Conservation (phyloP, 2,113 vertebrate species). For the Lepus timidus region DNA sequence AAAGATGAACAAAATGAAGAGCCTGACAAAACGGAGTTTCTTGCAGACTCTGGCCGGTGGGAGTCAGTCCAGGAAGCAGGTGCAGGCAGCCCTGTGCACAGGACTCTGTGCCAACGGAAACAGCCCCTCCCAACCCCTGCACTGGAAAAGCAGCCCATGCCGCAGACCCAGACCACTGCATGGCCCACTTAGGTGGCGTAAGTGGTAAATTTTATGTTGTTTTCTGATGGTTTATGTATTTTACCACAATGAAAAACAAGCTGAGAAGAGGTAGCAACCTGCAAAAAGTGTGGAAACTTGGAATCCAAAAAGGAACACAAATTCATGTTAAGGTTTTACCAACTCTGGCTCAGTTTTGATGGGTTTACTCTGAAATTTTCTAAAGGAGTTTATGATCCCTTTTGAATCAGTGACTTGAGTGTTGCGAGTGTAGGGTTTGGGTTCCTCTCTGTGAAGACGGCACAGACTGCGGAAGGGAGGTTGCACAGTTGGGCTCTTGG, state of each 20-base stretch:
- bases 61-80: too few species aligned
- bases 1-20: too few species aligned
- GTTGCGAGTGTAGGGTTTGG: fast-evolving
- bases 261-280: background rate
- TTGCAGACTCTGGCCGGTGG: background rate
- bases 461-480: background rate
- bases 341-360: background rate
- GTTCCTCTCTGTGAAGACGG: background rate
- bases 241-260: background rate
- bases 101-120: too few species aligned
- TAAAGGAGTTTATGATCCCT: background rate
- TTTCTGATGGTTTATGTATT: background rate
- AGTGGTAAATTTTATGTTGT: background rate
- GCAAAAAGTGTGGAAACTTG: background rate
- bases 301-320: background rate
- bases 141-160: too few species aligned
- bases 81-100: too few species aligned
- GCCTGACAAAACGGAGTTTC: background rate
- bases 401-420: background rate
- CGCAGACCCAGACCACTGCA: background rate
- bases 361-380: background rate
- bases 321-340: background rate
- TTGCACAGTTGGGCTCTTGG: too few species aligned
- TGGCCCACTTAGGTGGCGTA: background rate
- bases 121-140: too few species aligned